These are phyloP conservation scores for Lochmaea crataegi DNA, from an alignment of 2,888 invertebrate genomes.

Conservation along the genomic window DNA sequence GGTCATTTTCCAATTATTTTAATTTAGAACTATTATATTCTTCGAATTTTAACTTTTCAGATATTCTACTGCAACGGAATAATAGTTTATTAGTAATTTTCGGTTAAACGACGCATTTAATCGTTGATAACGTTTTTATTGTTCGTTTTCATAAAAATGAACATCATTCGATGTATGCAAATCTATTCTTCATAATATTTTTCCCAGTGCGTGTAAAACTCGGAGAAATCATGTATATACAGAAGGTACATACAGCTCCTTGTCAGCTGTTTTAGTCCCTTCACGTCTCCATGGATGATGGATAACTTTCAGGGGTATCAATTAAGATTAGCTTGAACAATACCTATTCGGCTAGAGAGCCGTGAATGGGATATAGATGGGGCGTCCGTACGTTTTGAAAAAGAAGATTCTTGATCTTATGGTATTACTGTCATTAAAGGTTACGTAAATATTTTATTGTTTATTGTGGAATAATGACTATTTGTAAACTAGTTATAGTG, in stretches of 20 bases:
- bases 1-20: too few relatives aligned
- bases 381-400: slow-evolving; percentile 23
- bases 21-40: too few relatives aligned
- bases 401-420: not conserved
- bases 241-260: slow-evolving; percentile 47
- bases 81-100: too few relatives aligned
- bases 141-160: too few relatives aligned
- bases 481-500: too few relatives aligned
- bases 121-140: not conserved
- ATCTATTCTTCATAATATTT: not conserved
- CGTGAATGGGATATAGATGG: slow-evolving; percentile 42
- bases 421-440: not conserved
- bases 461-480: too few relatives aligned
- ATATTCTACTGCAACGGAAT: too few relatives aligned
- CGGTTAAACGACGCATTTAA: too few relatives aligned
- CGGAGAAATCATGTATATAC: slow-evolving; percentile 23
- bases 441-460: not conserved
- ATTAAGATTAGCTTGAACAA: slow-evolving; percentile 66
- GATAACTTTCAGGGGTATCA: slow-evolving; percentile 65
- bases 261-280: slow-evolving; percentile 60
- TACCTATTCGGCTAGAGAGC: slow-evolving; percentile 60
- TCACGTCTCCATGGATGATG: slow-evolving; percentile 63
- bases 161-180: not conserved
- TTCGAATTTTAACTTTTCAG: too few relatives aligned
- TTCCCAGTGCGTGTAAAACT: slow-evolving; percentile 8